Percentiles rank a stretch among this genome's conserved stretches.
These are phyloP conservation scores for Beris morrisii DNA, from an alignment of 2,888 invertebrate species.

Conservation along the genomic window DNA sequence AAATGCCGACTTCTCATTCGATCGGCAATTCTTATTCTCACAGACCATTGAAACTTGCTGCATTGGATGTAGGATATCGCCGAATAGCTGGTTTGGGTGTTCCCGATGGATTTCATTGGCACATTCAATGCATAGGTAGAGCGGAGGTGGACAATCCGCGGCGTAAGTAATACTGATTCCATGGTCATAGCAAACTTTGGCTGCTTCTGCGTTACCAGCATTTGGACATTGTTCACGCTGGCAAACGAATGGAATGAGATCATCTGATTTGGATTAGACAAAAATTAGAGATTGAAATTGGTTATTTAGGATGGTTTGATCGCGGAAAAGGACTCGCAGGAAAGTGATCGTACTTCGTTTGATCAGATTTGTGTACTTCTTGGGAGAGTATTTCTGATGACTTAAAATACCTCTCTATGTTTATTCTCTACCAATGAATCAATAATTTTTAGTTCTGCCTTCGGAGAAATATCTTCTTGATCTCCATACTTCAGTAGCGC, in stretches of 20 bases:
- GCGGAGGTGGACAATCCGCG: constrained; percentile 86
- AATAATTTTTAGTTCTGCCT: too few relatives aligned
- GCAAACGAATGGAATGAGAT: constrained; percentile 79
- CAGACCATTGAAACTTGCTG: constrained; percentile 93
- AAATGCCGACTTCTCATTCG: constrained; percentile 86
- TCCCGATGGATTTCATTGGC: constrained; percentile 89
- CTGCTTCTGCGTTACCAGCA: constrained; percentile 81
- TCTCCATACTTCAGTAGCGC: too few relatives aligned
- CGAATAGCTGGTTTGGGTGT: constrained; percentile 81
- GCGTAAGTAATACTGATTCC: constrained; percentile 85
- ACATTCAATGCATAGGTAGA: constrained; percentile 95
- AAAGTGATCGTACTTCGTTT: neutral
- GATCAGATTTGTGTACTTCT: too few relatives aligned
- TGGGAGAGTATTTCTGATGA: too few relatives aligned
- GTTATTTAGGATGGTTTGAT: constrained; percentile 12
- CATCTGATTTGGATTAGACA: constrained; percentile 58
- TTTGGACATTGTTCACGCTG: constrained; percentile 91
- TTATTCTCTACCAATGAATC: too few relatives aligned
- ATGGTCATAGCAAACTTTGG: constrained; percentile 93
- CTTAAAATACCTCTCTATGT: too few relatives aligned
- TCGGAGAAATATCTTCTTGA: too few relatives aligned
- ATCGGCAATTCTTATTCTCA: constrained; percentile 96
- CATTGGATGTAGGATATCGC: constrained; percentile 88
- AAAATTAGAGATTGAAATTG: constrained; percentile 25
- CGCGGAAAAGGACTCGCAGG: neutral